Conservation (phyloP, 2,797 vertebrate genomes). For the Melanotaenia nigrans region DNA sequence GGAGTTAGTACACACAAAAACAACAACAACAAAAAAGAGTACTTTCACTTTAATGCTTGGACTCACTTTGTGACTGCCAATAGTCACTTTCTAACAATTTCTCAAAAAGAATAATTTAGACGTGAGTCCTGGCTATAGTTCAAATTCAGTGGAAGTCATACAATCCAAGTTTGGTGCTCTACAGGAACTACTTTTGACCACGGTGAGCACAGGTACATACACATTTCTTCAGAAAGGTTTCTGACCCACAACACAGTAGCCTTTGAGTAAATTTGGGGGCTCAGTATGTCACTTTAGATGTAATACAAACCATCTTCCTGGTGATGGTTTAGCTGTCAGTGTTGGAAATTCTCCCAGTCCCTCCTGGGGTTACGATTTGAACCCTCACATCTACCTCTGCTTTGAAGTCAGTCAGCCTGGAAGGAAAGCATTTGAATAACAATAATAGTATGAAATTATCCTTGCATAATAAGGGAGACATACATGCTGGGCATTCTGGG, state of each 20-base stretch:
- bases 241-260: slow-evolving; percentile 4
- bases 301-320: slow-evolving; percentile 18
- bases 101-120: not conserved
- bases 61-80: not conserved
- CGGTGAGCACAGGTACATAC: not conserved
- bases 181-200: not conserved
- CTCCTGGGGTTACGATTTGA: not conserved
- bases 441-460: slow-evolving; percentile 1
- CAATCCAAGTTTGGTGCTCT: not conserved
- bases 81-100: not conserved
- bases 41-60: not conserved
- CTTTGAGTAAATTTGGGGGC: not conserved
- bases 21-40: not conserved
- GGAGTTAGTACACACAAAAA: not conserved
- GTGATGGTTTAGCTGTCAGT: slow-evolving; percentile 31
- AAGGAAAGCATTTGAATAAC: slow-evolving; percentile 4
- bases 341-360: slow-evolving; percentile 1
- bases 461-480: slow-evolving; percentile 3
- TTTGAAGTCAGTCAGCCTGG: slow-evolving; percentile 5
- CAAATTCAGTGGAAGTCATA: too few relatives aligned
- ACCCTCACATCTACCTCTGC: not conserved
- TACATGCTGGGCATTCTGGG: not conserved
- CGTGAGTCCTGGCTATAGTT: not conserved
- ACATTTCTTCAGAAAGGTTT: slow-evolving; percentile 2
- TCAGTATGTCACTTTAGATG: slow-evolving; percentile 16